Conservation (phyloP, 2,113 vertebrate species). For the Motacilla alba region DNA sequence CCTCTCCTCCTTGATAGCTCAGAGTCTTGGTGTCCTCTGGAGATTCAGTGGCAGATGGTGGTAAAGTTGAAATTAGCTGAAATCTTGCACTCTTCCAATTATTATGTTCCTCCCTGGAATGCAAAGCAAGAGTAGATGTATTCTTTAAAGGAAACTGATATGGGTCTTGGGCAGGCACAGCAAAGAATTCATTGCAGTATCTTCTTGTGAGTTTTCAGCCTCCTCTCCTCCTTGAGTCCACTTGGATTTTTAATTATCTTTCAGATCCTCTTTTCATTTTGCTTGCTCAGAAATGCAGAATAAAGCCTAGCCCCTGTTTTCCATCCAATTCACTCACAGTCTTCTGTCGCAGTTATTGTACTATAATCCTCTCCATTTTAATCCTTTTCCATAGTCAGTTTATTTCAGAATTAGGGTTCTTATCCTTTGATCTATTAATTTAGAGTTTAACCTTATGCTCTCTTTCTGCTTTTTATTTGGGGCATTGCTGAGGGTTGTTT, state of each 20-base stretch:
- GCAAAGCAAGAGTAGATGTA: background rate
- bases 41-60: conserved; percentile 26
- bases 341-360: conserved; percentile 41
- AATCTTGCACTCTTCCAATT: background rate
- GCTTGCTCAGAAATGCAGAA: conserved; percentile 21
- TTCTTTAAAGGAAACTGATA: background rate
- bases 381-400: conserved; percentile 61
- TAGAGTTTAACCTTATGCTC: conserved; percentile 59
- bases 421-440: conserved; percentile 68
- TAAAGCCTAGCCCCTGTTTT: conserved; percentile 42
- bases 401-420: conserved; percentile 62
- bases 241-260: conserved; percentile 59
- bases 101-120: background rate
- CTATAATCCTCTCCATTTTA: conserved; percentile 59
- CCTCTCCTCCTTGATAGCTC: conserved; percentile 3
- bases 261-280: conserved; percentile 39
- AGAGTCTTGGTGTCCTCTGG: background rate
- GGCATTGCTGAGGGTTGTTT: background rate
- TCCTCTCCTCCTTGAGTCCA: background rate
- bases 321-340: conserved; percentile 39
- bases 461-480: conserved; percentile 26
- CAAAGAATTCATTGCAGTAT: background rate
- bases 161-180: background rate
- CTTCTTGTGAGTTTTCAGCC: background rate
- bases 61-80: conserved; percentile 40